Conservation (phyloP, 2,113 vertebrate species). For the Ceratotherium simum region DNA sequence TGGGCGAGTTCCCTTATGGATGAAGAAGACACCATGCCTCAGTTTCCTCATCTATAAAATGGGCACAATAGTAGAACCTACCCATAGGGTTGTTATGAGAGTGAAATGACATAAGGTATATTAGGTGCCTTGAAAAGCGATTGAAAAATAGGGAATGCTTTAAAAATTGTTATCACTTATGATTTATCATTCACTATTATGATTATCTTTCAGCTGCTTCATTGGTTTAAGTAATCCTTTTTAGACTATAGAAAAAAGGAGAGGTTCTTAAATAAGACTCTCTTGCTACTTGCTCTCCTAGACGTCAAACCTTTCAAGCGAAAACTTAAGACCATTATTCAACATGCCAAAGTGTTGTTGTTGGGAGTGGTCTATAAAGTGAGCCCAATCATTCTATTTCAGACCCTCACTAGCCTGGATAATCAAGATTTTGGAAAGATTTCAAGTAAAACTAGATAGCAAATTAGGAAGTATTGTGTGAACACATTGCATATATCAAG, state of each 20-base stretch:
- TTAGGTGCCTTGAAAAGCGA: neutral
- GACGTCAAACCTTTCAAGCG: constrained; percentile 17
- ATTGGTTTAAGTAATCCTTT: constrained; percentile 8
- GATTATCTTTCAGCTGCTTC: neutral
- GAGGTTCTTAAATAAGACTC: neutral
- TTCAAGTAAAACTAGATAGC: constrained; percentile 17
- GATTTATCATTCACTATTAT: neutral
- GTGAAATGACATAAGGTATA: neutral
- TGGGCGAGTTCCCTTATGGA: neutral
- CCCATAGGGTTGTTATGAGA: neutral
- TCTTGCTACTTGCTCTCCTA: neutral
- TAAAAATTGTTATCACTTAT: neutral
- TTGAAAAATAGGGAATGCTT: neutral
- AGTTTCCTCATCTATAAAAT: neutral
- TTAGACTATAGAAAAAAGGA: neutral
- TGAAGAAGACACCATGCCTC: neutral
- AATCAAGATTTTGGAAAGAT: constrained; percentile 41
- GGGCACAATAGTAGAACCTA: neutral
- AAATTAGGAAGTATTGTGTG: neutral
- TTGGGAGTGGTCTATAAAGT: neutral
- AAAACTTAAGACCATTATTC: neutral
- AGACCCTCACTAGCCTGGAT: neutral
- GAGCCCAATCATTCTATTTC: neutral
- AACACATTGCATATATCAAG: neutral
- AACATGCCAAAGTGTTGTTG: neutral